phyloP scores from a whole-genome alignment of 2,113 vertebrate species.

The Toxostoma redivivum region DNA sequence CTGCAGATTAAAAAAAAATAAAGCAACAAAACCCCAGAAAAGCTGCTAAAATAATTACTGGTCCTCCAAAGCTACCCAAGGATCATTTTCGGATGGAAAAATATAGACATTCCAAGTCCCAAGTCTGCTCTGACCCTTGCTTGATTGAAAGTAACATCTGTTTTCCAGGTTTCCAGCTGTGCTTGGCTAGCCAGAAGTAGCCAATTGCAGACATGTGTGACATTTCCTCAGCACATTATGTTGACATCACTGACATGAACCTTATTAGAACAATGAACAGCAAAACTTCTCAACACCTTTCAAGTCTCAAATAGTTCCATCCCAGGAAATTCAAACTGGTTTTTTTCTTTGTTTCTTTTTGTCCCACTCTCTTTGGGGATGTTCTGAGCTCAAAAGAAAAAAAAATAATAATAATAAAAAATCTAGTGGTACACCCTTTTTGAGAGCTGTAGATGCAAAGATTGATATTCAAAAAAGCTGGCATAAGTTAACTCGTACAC shows the following conservation, averaged over 20 bases:
- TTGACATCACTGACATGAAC: slow-evolving; percentile 70
- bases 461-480: background rate
- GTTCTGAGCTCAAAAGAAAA: background rate
- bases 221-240: slow-evolving; percentile 68
- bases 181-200: slow-evolving; percentile 69
- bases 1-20: background rate
- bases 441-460: background rate
- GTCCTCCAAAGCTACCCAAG: slow-evolving; percentile 29
- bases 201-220: slow-evolving; percentile 76
- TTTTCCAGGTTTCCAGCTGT: slow-evolving; percentile 71
- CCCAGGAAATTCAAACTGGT: background rate
- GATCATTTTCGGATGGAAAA: background rate
- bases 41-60: slow-evolving; percentile 57
- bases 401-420: background rate
- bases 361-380: background rate
- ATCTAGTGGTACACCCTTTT: background rate
- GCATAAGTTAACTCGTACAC: background rate
- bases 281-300: slow-evolving; percentile 69
- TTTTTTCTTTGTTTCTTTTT: background rate
- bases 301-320: slow-evolving; percentile 19
- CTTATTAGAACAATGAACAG: slow-evolving; percentile 69
- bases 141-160: slow-evolving; percentile 78
- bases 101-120: slow-evolving; percentile 53
- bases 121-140: slow-evolving; percentile 67
- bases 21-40: background rate